Base-by-base conservation (phyloP, 2,113 vertebrate species). In the Oceanodroma tethys region DNA sequence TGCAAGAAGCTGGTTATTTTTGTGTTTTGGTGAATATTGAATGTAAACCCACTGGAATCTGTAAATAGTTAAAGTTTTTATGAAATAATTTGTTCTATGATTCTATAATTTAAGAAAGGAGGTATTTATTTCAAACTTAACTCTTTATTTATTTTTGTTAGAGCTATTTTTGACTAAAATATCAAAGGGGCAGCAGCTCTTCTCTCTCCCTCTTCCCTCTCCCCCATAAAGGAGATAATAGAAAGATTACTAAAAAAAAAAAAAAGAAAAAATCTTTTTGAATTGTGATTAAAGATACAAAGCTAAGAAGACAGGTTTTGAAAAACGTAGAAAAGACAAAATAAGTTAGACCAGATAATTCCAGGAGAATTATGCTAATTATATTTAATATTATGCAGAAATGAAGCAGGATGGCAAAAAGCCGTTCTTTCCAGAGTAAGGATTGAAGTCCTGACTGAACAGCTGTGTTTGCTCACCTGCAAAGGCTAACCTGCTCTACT, bases 1-100 rank as follows among this genome's bases (percentile, higher is more conserved):
- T 45, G 9, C 5, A 45, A 58, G 7, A 16, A 43, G 23, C 3
- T 38, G 7, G 2, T 1, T 6, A 34, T 32, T 43, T 34, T 3
- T 52, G 6, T 50, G 3, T 42, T 63, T 86, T 55, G 17, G 13
- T 38, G 29, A 86, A 40, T 30, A 21, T 10, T 45, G 27, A 71
- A 55, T 13, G 4, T 4, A 90, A 86, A 84, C n/a, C 3, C 5
- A n/a, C 5, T 52, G 7, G 1, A 70, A 89, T 25, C 9, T 72
- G 68, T 65, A 55, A 55, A 52, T 17, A 43, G 1, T 8, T 62
- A 60, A 43, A 16, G 2, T 53, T 53, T 74, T 60, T 40, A 40
- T 53, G 19, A 66, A 84, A 53, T 1, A 55, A 17, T 40, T 89
- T 79, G 3, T 52, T 88, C 45, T 21, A 13, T 48, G 7, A 36